Evolutionary conservation across 2,113 vertebrate species (phyloP).

Genomic region (Halichoeres trimaculatus): DNA sequence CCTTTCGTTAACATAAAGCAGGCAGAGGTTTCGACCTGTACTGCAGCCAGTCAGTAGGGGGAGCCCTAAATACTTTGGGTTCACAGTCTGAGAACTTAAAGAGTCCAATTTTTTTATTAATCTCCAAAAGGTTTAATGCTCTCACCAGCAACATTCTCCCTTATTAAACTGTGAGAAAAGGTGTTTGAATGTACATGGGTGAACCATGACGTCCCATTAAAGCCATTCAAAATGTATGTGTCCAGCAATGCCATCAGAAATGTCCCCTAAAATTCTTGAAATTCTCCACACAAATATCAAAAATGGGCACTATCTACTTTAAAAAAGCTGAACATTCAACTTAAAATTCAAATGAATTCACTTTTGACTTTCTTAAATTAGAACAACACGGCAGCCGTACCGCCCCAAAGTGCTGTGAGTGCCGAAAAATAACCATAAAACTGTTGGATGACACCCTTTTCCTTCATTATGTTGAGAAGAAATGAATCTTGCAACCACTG

Average conservation of each 20-base stretch:
- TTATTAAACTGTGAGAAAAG: not conserved
- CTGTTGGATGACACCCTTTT: constrained; percentile 8
- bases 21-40: too few species aligned
- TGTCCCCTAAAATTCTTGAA: not conserved
- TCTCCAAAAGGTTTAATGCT: too few species aligned
- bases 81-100: too few species aligned
- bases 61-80: too few species aligned
- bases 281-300: not conserved
- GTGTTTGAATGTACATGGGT: not conserved
- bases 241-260: not conserved
- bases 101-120: too few species aligned
- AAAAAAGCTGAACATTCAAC: not conserved
- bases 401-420: not conserved
- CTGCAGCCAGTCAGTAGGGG: too few species aligned
- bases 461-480: not conserved
- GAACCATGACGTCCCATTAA: not conserved
- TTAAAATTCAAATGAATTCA: not conserved
- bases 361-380: not conserved
- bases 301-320: too few species aligned
- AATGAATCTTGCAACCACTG: not conserved
- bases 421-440: not conserved
- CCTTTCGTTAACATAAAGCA: too few species aligned
- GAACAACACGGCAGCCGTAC: not conserved
- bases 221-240: not conserved
- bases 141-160: not conserved